Conservation (phyloP, 2,797 vertebrate species). For the Anguilla anguilla region DNA sequence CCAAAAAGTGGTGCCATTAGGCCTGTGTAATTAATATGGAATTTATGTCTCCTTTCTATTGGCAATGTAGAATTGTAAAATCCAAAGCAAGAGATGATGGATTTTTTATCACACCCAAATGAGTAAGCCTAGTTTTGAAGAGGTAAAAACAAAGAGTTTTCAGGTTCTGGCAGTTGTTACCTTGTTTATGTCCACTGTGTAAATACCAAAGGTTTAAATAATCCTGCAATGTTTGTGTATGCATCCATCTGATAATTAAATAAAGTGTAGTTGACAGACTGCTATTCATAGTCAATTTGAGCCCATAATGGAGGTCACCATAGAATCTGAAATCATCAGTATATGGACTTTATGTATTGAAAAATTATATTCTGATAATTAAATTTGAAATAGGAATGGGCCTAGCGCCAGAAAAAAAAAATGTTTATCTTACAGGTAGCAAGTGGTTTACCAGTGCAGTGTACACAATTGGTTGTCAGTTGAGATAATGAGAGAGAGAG, state of each 20-base stretch:
- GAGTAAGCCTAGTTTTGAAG: neutral
- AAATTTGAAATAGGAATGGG: neutral
- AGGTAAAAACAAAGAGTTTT: neutral
- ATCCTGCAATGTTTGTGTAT: neutral
- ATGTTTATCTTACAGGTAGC: constrained; percentile 24
- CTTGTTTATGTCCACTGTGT: neutral
- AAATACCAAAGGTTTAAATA: constrained; percentile 5
- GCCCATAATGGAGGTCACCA: neutral
- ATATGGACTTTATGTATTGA: neutral
- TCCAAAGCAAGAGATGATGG: constrained; percentile 19
- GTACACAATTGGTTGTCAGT: neutral
- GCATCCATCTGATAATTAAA: neutral
- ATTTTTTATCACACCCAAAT: neutral
- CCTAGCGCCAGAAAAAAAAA: neutral
- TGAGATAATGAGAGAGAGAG: neutral
- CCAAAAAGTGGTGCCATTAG: neutral
- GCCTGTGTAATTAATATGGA: constrained; percentile 1
- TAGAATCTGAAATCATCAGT: neutral
- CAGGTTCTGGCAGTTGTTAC: neutral
- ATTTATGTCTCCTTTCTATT: neutral
- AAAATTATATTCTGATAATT: neutral
- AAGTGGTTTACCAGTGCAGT: constrained; percentile 7
- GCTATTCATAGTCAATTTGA: neutral
- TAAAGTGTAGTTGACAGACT: neutral
- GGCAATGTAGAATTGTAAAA: neutral